Percentiles rank a stretch among this genome's conserved stretches.
Conservation (phyloP, 2,888 invertebrate genomes). For the Coelinius sp. region DNA sequence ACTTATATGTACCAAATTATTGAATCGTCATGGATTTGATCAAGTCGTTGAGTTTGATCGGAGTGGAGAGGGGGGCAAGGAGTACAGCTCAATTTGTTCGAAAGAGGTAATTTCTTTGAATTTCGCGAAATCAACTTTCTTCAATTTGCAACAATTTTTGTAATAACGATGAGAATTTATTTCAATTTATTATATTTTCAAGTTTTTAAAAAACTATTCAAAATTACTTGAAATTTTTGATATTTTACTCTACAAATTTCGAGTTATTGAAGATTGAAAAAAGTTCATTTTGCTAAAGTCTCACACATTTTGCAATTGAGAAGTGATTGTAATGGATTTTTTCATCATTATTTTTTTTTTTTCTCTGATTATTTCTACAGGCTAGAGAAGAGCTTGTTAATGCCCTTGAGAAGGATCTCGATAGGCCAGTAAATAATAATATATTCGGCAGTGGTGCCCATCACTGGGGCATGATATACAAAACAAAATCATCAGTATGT, state of each 20-base stretch:
- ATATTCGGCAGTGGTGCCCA: constrained; percentile 62
- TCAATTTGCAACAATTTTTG: neutral
- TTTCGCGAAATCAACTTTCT: neutral
- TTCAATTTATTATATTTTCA: too few species aligned
- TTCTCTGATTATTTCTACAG: constrained; percentile 45
- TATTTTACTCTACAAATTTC: neutral
- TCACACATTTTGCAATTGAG: neutral
- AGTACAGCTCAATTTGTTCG: constrained; percentile 64
- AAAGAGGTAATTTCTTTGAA: constrained; percentile 54
- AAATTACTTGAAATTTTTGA: neutral
- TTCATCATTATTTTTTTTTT: neutral
- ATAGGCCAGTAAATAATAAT: constrained; percentile 51
- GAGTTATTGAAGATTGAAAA: neutral
- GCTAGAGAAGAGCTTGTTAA: constrained; percentile 56
- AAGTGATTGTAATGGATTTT: neutral
- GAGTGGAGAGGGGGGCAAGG: constrained; percentile 48
- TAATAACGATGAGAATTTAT: neutral
- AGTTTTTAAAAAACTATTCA: too few species aligned
- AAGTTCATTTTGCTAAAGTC: neutral
- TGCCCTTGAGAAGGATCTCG: constrained; percentile 59
- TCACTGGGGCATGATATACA: constrained; percentile 74
- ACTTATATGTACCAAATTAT: constrained; percentile 64
- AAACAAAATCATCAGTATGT: constrained; percentile 66
- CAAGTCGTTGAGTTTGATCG: constrained; percentile 57
- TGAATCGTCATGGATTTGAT: constrained; percentile 59